These are phyloP conservation scores for Eclectus roratus DNA, from an alignment of 2,113 vertebrate species.

Conservation along the genomic window DNA sequence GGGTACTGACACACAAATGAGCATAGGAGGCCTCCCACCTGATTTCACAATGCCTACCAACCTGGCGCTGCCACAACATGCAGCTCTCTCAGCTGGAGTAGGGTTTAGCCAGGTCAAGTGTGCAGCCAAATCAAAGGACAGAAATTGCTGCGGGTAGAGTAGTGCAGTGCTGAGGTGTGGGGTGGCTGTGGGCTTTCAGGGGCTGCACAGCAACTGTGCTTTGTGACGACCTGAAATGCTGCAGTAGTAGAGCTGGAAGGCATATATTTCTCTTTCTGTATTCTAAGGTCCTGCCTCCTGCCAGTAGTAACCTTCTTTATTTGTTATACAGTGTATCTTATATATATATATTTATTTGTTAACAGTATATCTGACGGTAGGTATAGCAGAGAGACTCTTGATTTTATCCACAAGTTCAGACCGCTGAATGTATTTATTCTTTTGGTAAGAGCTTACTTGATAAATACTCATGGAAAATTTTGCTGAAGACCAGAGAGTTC, in stretches of 20 bases:
- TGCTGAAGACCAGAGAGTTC: not conserved
- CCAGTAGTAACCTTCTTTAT: not conserved
- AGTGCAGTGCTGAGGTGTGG: not conserved
- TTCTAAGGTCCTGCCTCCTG: not conserved
- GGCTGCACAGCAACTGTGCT: not conserved
- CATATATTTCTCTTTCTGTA: not conserved
- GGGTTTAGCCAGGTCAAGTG: constrained; percentile 65
- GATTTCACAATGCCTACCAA: constrained; percentile 55
- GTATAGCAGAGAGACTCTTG: not conserved
- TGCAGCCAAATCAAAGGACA: constrained; percentile 49
- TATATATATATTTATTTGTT: not conserved
- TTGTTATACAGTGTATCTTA: not conserved
- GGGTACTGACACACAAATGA: constrained; percentile 62
- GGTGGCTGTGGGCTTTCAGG: not conserved
- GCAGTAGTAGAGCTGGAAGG: not conserved
- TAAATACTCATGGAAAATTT: not conserved
- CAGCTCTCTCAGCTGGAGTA: constrained; percentile 44
- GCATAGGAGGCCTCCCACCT: constrained; percentile 40
- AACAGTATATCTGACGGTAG: not conserved
- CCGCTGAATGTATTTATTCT: not conserved
- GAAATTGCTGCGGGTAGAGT: not conserved
- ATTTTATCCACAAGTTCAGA: not conserved
- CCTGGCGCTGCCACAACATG: constrained; percentile 46
- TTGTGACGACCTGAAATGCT: not conserved
- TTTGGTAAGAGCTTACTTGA: not conserved